Conservation (phyloP, 2,888 invertebrate genomes). For the Pandemis cinnamomeana region DNA sequence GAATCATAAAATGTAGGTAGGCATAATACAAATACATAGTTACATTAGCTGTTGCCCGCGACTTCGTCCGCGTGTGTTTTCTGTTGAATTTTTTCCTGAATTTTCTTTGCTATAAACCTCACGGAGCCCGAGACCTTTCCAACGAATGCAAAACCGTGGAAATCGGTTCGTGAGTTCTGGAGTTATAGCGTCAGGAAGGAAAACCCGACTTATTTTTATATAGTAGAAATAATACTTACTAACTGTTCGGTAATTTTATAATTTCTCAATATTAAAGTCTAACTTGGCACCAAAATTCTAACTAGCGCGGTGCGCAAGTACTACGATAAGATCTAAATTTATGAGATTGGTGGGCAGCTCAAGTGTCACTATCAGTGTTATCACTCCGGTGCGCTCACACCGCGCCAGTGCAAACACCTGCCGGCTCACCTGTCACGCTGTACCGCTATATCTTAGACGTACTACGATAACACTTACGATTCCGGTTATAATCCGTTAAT, state of each 20-base stretch:
- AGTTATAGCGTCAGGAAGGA: too few relatives aligned
- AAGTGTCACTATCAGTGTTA: constrained; percentile 64
- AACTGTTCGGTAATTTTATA: neutral
- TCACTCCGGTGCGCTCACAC: constrained; percentile 70
- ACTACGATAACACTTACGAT: constrained; percentile 30
- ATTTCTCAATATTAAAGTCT: neutral
- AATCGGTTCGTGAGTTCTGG: too few relatives aligned
- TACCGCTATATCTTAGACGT: constrained; percentile 56
- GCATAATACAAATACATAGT: too few relatives aligned
- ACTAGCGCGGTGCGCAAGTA: constrained; percentile 28
- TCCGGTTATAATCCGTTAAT: constrained; percentile 29
- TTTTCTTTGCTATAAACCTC: too few relatives aligned
- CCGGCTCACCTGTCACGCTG: constrained; percentile 68
- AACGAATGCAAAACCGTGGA: too few relatives aligned
- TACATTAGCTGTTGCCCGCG: too few relatives aligned
- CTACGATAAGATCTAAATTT: constrained; percentile 18
- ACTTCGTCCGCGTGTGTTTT: too few relatives aligned
- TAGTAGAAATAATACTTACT: too few relatives aligned
- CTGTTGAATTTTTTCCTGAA: too few relatives aligned
- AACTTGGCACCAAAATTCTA: neutral
- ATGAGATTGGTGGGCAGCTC: constrained; percentile 21
- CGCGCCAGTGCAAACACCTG: constrained; percentile 79
- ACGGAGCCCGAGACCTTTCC: too few relatives aligned
- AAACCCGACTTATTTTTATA: too few relatives aligned
- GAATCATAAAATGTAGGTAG: neutral